A percentile compares a stretch with the other conserved stretches of the same genome.
Evolutionary conservation across 2,797 vertebrate genomes (phyloP).

Genomic region (Myripristis jacobus): DNA sequence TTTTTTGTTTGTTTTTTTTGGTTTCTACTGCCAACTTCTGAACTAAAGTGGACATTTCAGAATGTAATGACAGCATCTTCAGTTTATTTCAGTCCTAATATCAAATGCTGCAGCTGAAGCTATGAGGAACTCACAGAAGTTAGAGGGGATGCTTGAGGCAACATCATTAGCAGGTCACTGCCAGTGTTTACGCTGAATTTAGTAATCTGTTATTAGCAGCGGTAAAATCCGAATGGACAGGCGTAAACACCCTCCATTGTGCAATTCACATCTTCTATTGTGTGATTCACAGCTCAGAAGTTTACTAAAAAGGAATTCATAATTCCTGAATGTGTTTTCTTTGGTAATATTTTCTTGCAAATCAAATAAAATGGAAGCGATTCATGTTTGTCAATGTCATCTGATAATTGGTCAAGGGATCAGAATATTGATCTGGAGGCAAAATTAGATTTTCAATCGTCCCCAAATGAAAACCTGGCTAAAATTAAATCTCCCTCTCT

Average conservation of each 20-base stretch:
- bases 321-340: slow-evolving; percentile 36
- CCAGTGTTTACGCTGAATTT: slow-evolving; percentile 23
- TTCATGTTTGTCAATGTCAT: slow-evolving; percentile 61
- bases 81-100: slow-evolving; percentile 22
- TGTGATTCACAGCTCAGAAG: slow-evolving; percentile 39
- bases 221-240: slow-evolving; percentile 41
- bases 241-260: slow-evolving; percentile 8
- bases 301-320: slow-evolving; percentile 39
- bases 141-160: background rate
- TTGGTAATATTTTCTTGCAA: slow-evolving; percentile 52
- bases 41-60: slow-evolving; percentile 19
- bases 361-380: slow-evolving; percentile 51
- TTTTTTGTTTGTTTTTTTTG: slow-evolving; percentile 22
- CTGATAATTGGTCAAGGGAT: slow-evolving; percentile 53
- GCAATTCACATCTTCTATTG: slow-evolving; percentile 25
- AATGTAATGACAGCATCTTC: slow-evolving; percentile 9
- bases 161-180: slow-evolving; percentile 47
- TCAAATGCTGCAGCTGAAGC: slow-evolving; percentile 39
- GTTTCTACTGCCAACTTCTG: background rate
- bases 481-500: slow-evolving; percentile 43
- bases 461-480: slow-evolving; percentile 59
- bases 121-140: slow-evolving; percentile 5
- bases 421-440: slow-evolving; percentile 55
- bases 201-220: slow-evolving; percentile 30
- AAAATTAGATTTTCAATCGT: slow-evolving; percentile 63